Percentiles rank a stretch among this genome's conserved stretches.
These are phyloP conservation scores for Lycocorax pyrrhopterus DNA, from an alignment of 2,113 vertebrate genomes.

Conservation along the genomic window DNA sequence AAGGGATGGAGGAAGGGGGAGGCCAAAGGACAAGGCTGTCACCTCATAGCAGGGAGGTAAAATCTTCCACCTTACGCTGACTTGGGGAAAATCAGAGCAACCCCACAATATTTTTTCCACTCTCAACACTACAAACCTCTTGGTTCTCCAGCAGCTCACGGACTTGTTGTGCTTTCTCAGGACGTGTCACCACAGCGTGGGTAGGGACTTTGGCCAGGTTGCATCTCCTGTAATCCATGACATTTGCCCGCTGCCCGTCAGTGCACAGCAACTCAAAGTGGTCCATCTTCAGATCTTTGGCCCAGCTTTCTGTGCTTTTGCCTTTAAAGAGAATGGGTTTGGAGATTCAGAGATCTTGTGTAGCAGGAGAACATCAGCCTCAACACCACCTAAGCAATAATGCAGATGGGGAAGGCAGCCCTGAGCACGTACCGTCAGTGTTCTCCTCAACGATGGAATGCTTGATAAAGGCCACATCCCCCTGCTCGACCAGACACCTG, in stretches of 20 bases:
- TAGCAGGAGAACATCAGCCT: not conserved
- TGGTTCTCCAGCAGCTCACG: slow-evolving; percentile 23
- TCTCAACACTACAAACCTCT: not conserved
- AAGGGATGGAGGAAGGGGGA: not conserved
- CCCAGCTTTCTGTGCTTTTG: slow-evolving; percentile 34
- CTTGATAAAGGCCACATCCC: slow-evolving; percentile 88
- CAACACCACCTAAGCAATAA: too few species aligned
- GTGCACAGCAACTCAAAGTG: slow-evolving; percentile 42
- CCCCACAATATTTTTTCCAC: not conserved
- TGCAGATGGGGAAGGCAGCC: not conserved
- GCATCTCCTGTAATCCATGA: slow-evolving; percentile 25
- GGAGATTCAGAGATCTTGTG: not conserved
- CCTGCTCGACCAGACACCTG: slow-evolving; percentile 83
- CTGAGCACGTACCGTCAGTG: slow-evolving; percentile 68
- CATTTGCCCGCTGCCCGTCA: not conserved
- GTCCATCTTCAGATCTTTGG: slow-evolving; percentile 24
- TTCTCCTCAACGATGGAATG: slow-evolving; percentile 81
- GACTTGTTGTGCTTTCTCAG: not conserved
- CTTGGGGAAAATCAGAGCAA: not conserved
- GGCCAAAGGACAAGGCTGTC: not conserved
- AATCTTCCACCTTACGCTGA: accelerated
- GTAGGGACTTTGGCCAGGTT: slow-evolving; percentile 53
- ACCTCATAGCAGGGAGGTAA: not conserved
- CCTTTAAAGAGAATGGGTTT: slow-evolving; percentile 8
- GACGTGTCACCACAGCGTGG: slow-evolving; percentile 19